Base-by-base conservation (phyloP, 2,113 vertebrate species). In the Crotalus viridis region DNA sequence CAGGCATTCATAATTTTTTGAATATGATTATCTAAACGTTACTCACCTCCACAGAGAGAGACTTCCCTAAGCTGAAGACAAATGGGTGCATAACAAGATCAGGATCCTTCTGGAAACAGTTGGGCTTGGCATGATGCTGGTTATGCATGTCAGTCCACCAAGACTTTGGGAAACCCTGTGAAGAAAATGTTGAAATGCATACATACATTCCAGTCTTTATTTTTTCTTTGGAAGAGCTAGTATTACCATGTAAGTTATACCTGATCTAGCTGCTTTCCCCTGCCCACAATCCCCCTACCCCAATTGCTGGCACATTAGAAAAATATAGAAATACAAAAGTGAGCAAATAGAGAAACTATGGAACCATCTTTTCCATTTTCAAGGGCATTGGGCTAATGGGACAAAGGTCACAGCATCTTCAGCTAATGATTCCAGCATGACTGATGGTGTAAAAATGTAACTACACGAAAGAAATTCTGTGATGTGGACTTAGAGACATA, bases 61-160 rank as follows among this genome's bases (percentile, higher is more conserved):
- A 89, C 81, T 92, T 94, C n/a, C 95, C 95, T 91, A 96, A 57
- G 39, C 91, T 90, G 81, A 96, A 95, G 52, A 95, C 91, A 13
- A 94, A n/a, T 39, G 95, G 95, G 46, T 95, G 95, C 91, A 94
- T 94, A 92, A 94, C 94, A 48, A 96, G 92, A 24, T 96, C 95
- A 19, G 95, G 95, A 92, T 96, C 95, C 61, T 96, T 96, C 61
- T 85, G 92, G 55, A 90, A 95, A 90, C 94, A 92, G 91, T 96
- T 96, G 51, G 95, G 95, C 85, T 96, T 96, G 87, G 95, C 95
- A 39, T 96, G 95, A 46, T 96, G 95, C 55, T 95, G 95, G 46
- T 95, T 95, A 87, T 96, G 95, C 59, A 95, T 88, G 55, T 95
- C 88, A 69, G 92, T 95, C 95, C 96, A 96, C 94, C 94, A 95